These are phyloP conservation scores for Phrynocephalus vlangalii DNA, from an alignment of 2,797 vertebrate species.

Conservation along the genomic window DNA sequence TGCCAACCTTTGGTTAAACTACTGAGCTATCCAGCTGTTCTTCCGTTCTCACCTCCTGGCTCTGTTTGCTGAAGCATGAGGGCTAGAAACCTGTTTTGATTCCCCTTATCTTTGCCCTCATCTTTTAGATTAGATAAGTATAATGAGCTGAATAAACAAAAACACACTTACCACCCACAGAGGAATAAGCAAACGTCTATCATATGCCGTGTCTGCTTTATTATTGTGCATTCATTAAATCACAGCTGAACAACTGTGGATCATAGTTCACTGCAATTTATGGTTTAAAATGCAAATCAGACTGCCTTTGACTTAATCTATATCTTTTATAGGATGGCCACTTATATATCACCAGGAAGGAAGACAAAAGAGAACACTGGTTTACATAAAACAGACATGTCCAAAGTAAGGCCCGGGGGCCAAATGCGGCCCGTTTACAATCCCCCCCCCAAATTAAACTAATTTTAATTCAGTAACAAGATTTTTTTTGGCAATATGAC, in stretches of 20 bases:
- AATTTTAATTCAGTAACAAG: too few species aligned
- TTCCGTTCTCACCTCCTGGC: neutral
- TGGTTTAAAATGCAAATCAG: neutral
- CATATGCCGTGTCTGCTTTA: neutral
- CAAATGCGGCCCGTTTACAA: too few species aligned
- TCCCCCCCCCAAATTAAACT: too few species aligned
- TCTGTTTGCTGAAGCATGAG: neutral
- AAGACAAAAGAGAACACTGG: too few species aligned
- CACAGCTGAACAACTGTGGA: neutral
- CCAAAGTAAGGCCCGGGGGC: too few species aligned
- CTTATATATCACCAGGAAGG: too few species aligned
- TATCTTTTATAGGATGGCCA: too few species aligned
- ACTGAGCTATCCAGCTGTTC: too few species aligned
- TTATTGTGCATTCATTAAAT: slow-evolving; percentile 17
- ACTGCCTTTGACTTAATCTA: neutral
- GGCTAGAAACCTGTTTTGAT: neutral
- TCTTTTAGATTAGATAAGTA: too few species aligned
- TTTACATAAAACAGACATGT: too few species aligned
- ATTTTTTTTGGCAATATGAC: too few species aligned
- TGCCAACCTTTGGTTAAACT: too few species aligned
- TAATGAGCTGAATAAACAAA: slow-evolving; percentile 14
- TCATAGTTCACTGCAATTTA: neutral
- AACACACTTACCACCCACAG: neutral
- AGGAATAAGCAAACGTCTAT: neutral
- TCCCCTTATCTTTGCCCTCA: neutral